phyloP scores from a whole-genome alignment of 53 echinoderm and acorn worm species.

The Paracentrotus lividus region DNA sequence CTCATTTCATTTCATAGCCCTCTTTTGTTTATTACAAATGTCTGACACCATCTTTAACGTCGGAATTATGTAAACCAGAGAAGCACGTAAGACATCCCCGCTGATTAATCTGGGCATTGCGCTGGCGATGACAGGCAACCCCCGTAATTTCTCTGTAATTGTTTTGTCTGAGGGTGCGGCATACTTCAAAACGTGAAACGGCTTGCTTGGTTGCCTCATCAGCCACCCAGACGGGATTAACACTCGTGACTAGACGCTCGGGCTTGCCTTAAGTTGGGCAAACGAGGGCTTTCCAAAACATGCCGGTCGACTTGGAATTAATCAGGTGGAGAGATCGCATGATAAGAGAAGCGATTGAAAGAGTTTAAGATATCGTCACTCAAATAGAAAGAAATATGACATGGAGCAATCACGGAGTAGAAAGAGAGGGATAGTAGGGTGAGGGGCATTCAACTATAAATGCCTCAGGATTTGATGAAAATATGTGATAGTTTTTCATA shows the following conservation, averaged over 20 bases:
- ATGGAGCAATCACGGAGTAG: not conserved
- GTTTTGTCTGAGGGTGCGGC: slow-evolving; percentile 60
- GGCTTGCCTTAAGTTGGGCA: slow-evolving; percentile 40
- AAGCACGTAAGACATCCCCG: slow-evolving; percentile 43
- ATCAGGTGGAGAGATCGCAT: slow-evolving; percentile 30
- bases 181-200: slow-evolving; percentile 49
- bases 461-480: not conserved
- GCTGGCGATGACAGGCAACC: slow-evolving; percentile 40
- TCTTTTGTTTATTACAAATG: not conserved
- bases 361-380: slow-evolving; percentile 8
- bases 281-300: slow-evolving; percentile 38
- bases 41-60: slow-evolving; percentile 16
- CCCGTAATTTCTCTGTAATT: slow-evolving; percentile 56
- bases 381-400: not conserved
- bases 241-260: slow-evolving; percentile 49
- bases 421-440: not conserved
- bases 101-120: slow-evolving; percentile 58
- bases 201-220: slow-evolving; percentile 29
- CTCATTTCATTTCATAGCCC: slow-evolving; percentile 7
- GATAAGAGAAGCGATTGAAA: not conserved
- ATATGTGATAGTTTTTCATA: not conserved
- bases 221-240: slow-evolving; percentile 62
- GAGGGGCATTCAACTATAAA: slow-evolving; percentile 39
- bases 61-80: slow-evolving; percentile 15
- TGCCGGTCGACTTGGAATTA: slow-evolving; percentile 44